A percentile compares a stretch with the other conserved stretches of the same genome.
Evolutionary conservation across 1,140 invertebrate genomes (phyloP).

Genomic region (Alviniconcha marisindica): DNA sequence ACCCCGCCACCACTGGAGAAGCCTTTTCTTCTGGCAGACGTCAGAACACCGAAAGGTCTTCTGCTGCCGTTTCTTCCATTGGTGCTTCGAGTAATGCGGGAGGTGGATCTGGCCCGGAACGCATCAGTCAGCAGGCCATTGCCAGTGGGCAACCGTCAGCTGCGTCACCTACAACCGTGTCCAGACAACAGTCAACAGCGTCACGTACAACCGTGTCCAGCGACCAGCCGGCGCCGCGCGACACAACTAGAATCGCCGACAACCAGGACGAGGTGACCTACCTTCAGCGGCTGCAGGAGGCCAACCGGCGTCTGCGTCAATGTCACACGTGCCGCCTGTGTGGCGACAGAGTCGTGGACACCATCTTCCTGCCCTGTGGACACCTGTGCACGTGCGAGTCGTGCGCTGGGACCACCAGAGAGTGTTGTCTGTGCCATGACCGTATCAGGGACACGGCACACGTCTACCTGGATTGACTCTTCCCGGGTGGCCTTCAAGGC

Average conservation of each 20-base stretch:
- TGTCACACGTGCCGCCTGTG: constrained; percentile 25
- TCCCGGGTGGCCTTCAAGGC: no score
- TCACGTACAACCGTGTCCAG: neutral
- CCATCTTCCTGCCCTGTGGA: constrained; percentile 38
- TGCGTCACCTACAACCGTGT: neutral
- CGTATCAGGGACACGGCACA: constrained; percentile 28
- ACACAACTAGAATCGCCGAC: neutral
- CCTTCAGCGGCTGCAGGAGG: neutral
- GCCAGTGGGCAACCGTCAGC: neutral
- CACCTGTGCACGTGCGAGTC: constrained; percentile 33
- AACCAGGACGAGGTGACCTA: neutral
- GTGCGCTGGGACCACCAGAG: constrained; percentile 9
- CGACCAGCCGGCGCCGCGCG: neutral
- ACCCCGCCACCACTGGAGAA: no score
- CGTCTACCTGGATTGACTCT: constrained; percentile 19
- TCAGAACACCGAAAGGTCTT: neutral
- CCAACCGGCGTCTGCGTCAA: constrained; percentile 28
- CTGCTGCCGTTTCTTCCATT: no score
- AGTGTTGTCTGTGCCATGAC: neutral
- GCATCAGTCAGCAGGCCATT: no score
- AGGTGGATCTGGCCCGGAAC: no score
- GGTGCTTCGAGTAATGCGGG: no score
- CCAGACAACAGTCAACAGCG: neutral
- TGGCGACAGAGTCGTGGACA: neutral
- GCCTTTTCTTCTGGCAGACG: no score